These are phyloP conservation scores for Ahaetulla prasina DNA, from an alignment of 2,113 vertebrate genomes.

Conservation along the genomic window DNA sequence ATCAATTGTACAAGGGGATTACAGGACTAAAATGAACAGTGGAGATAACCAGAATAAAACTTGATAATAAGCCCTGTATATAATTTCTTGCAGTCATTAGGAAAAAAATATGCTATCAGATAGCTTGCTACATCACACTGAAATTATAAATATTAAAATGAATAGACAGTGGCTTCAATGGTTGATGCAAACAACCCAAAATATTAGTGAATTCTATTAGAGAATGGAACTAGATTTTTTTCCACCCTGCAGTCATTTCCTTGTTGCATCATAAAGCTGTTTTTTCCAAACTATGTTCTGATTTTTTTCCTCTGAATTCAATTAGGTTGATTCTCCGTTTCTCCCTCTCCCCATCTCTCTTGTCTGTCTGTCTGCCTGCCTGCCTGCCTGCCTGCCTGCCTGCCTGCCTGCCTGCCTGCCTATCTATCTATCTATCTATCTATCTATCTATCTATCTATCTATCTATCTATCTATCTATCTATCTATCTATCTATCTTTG, in stretches of 20 bases:
- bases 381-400: too few species aligned
- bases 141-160: not conserved
- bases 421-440: too few species aligned
- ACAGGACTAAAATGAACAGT: conserved; percentile 34
- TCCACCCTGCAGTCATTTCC: conserved; percentile 35
- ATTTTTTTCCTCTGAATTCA: not conserved
- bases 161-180: not conserved
- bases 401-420: too few species aligned
- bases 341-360: not conserved
- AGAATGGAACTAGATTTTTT: not conserved
- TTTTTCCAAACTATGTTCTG: not conserved
- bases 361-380: not conserved
- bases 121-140: not conserved
- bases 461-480: too few species aligned
- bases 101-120: not conserved
- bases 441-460: not conserved
- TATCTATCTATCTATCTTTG: not conserved
- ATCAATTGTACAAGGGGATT: not conserved
- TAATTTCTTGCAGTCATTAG: not conserved
- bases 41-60: conserved; percentile 8
- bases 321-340: too few species aligned
- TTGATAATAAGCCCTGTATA: not conserved
- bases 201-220: not conserved
- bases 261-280: not conserved
- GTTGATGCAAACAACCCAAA: not conserved